Evolutionary conservation across 2,888 invertebrate genomes (phyloP).

Genomic region (Drosophila nigricruria): DNA sequence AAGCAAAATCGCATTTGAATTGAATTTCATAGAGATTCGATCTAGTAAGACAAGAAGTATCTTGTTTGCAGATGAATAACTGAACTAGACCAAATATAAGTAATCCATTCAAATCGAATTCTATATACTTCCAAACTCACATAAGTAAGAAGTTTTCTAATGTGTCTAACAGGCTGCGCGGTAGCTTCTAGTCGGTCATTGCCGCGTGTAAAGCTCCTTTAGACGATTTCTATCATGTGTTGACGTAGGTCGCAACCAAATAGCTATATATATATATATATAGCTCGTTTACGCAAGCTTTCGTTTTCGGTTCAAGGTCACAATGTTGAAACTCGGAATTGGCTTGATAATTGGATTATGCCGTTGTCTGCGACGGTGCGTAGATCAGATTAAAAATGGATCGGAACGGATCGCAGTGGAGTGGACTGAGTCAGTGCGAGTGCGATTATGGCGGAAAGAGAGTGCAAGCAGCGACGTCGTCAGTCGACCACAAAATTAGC

Average conservation of each 20-base stretch:
- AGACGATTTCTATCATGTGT: constrained; percentile 53
- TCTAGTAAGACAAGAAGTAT: not conserved
- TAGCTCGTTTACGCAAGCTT: constrained; percentile 5
- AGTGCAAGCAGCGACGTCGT: constrained; percentile 12
- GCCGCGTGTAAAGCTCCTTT: not conserved
- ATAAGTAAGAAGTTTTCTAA: not conserved
- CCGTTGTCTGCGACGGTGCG: constrained; percentile 18
- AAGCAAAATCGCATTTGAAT: not conserved
- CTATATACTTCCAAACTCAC: not conserved
- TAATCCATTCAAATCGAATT: not conserved
- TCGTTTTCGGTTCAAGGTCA: constrained; percentile 58
- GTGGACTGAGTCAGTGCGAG: not conserved
- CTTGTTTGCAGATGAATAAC: not conserved
- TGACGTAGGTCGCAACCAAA: constrained; percentile 59
- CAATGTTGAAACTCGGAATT: constrained; percentile 13
- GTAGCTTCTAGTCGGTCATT: not conserved
- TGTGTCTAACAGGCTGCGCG: not conserved
- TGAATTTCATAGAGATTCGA: not conserved
- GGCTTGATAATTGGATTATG: constrained; percentile 31
- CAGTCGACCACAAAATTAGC: constrained; percentile 56
- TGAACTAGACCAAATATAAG: no score
- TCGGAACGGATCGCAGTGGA: constrained; percentile 14
- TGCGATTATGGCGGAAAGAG: constrained; percentile 10
- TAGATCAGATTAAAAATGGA: constrained; percentile 13
- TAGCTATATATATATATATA: not conserved